Base-by-base conservation (phyloP, 2,888 invertebrate genomes). In the Phyllotreta striolata region DNA sequence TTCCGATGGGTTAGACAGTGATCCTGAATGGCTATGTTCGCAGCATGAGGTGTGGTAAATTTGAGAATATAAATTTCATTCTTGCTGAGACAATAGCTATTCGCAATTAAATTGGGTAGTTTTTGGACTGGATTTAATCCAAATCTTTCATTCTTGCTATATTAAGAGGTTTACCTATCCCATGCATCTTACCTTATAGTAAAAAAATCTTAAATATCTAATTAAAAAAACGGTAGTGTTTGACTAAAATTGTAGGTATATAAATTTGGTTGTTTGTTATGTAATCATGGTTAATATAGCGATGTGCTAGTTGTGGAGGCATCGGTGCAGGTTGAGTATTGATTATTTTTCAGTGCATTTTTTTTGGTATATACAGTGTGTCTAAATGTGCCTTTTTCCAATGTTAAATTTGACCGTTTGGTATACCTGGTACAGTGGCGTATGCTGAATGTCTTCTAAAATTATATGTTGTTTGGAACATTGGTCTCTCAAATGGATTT, bases 401-500 rank as follows among this genome's bases (percentile, higher is more conserved):
- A 10, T 12, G 14, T 59, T 55, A 39, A 40, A 38, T 41, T 43
- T 44, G 24, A 24, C 24, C 24, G 44, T 39, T 57, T 51, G 39
- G 57, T 69, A 65, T 76, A 76, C 76, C 81, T 81, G 82, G 78
- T 67, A 83, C 76, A 64, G 81, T 79, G 70, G 83, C 82, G 75
- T 82, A 83, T 62, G 82, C 81, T 62, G 82, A 82, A 77, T 83
- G 82, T 75, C 83, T 79, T 74, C 83, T 76, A 67, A 80, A 81
- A 72, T 79, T 79, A 76, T 81, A 82, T 75, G 81, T 52, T 72
- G 80, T 77, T 80, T 80, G 79, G 75, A 78, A 80, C 72, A 79
- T 74, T 74, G 79, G 80, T 74, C 83, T 77, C 78, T 83, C 83
- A 78, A 81, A 82, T 74, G 80, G 82, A 77, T 82, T 82, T 71